A percentile compares a stretch with the other conserved stretches of the same genome.
Evolutionary conservation across 2,888 invertebrate species (phyloP).

Genomic region (Lottia scabra): DNA sequence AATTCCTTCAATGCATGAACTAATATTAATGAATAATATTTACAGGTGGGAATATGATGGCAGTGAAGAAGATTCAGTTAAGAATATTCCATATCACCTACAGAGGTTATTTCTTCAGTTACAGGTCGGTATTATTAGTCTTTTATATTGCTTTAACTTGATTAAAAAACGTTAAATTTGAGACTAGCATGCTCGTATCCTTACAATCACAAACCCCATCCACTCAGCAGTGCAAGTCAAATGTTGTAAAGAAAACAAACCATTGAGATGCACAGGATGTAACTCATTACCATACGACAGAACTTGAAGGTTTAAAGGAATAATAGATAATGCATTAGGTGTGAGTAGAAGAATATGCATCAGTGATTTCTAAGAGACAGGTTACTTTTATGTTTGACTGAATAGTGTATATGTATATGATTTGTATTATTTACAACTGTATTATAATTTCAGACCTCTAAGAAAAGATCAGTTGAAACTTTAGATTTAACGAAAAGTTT

Average conservation of each 20-base stretch:
- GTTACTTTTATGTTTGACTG: neutral
- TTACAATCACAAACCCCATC: too few relatives aligned
- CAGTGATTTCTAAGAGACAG: neutral
- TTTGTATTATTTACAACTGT: slow-evolving; percentile 3
- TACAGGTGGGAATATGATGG: slow-evolving; percentile 80
- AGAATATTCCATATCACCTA: slow-evolving; percentile 87
- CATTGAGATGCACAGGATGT: too few relatives aligned
- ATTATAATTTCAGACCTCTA: slow-evolving; percentile 77
- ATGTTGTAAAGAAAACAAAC: too few relatives aligned
- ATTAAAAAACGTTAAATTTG: too few relatives aligned
- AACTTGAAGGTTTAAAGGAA: too few relatives aligned
- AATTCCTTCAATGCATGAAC: too few relatives aligned
- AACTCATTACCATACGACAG: too few relatives aligned
- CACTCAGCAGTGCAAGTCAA: too few relatives aligned
- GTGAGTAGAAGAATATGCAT: too few relatives aligned
- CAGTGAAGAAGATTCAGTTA: slow-evolving; percentile 75
- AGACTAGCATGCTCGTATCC: too few relatives aligned
- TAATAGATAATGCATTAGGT: too few relatives aligned
- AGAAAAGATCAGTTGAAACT: slow-evolving; percentile 84
- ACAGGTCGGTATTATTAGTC: slow-evolving; percentile 71
- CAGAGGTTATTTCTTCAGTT: slow-evolving; percentile 87
- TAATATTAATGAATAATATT: slow-evolving; percentile 17
- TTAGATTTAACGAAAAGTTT: slow-evolving; percentile 88
- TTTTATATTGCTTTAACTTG: too few relatives aligned
- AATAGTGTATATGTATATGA: neutral